Base-by-base conservation (phyloP, 2,113 vertebrate genomes). In the Hippocampus zosterae region DNA sequence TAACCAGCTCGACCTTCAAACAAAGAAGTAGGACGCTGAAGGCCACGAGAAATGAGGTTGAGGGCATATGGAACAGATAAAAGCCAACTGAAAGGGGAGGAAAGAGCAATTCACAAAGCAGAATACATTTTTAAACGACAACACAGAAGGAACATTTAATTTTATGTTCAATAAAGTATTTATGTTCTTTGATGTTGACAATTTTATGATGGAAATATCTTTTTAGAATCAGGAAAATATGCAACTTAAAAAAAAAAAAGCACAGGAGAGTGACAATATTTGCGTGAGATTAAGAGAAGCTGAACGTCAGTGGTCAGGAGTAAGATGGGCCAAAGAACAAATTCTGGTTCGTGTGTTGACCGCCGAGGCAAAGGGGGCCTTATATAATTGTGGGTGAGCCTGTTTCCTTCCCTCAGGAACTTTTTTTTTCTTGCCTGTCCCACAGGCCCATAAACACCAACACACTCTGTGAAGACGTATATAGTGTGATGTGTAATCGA, bases 321-420 rank as follows among this genome's bases (percentile, higher is more conserved):
- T 8, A 61, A 61, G 18, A 61, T 29, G 27, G 29, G 59, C 53
- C 59, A 37, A 18, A 19, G 8, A 61, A 61, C 29, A 61, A 25
- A 66, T 23, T 65, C 41, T 46, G 42, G 41, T 48, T 27, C 18
- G 46, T 33, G 52, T 67, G 13, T 67, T 1, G 7, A 66, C 15
- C 18, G 56, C 74, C 75, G 72, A 69, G 69, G 75, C 73, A 76
- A 70, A 88, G 78, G 75, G 59, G 76, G 69, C 55, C 74, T 86
- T 85, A 84, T 82, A 73, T 81, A 82, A 87, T 74, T 73, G 78
- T 85, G 79, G 78, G 78, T 88, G 80, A 87, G 76, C 70, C 60
- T 81, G 69, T 72, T 84, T 85, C 72, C 73, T 83, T 84, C 68
- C 75, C 71, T 60, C 41, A 25, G 37, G 55, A 76, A 80, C 69